These are phyloP conservation scores for Regulus satrapa DNA, from an alignment of 2,113 vertebrate species.

Conservation along the genomic window DNA sequence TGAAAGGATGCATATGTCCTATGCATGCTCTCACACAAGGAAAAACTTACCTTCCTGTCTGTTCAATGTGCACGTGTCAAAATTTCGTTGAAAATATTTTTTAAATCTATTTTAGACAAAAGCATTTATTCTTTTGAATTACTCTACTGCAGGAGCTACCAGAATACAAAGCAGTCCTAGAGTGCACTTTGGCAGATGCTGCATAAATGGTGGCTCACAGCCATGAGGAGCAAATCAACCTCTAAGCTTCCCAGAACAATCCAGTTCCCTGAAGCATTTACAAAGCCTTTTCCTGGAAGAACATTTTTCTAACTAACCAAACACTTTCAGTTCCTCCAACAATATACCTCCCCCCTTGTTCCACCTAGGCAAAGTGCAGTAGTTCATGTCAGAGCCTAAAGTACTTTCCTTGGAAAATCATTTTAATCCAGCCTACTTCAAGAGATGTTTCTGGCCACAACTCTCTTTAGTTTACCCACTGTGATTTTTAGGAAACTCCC, in stretches of 20 bases:
- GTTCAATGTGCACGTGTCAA: not conserved
- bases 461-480: not conserved
- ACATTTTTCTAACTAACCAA: not conserved
- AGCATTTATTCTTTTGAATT: not conserved
- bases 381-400: not conserved
- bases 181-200: not conserved
- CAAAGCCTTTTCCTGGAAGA: not conserved
- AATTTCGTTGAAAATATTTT: not conserved
- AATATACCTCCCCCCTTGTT: not conserved
- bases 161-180: not conserved
- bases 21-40: not conserved
- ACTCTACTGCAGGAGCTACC: not conserved
- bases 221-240: not conserved
- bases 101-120: not conserved
- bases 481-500: not conserved
- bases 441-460: not conserved
- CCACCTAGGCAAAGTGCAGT: not conserved
- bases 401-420: not conserved
- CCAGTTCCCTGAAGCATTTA: not conserved
- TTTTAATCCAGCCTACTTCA: not conserved
- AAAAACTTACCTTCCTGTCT: not conserved
- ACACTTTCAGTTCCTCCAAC: not conserved
- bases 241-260: not conserved
- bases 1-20: not conserved
- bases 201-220: not conserved